These are phyloP conservation scores for Chloroceryle inda DNA, from an alignment of 2,797 vertebrate genomes.

Conservation along the genomic window DNA sequence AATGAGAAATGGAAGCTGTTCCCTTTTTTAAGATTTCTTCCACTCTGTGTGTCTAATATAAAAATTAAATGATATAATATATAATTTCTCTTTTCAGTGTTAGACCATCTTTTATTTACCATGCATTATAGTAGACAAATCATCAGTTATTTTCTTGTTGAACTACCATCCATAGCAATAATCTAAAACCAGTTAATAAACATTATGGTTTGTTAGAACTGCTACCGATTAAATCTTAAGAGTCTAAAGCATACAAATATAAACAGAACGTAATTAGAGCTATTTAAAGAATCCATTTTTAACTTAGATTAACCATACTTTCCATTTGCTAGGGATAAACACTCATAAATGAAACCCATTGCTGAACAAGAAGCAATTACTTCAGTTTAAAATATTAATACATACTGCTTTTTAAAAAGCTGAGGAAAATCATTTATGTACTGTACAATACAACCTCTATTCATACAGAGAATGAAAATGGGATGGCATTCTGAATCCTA, in stretches of 20 bases:
- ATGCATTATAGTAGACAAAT: slow-evolving; percentile 68
- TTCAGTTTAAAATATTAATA: slow-evolving; percentile 89
- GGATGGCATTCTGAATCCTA: slow-evolving; percentile 49
- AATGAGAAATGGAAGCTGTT: background rate
- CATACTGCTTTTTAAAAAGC: slow-evolving; percentile 80
- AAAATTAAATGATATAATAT: slow-evolving; percentile 39
- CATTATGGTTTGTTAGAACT: slow-evolving; percentile 85
- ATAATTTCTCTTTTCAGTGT: background rate
- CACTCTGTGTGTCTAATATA: slow-evolving; percentile 41
- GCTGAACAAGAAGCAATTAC: slow-evolving; percentile 86
- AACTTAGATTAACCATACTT: slow-evolving; percentile 87
- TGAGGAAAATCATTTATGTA: slow-evolving; percentile 83
- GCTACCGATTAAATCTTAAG: slow-evolving; percentile 86
- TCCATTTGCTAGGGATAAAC: slow-evolving; percentile 85
- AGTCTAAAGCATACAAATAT: slow-evolving; percentile 85
- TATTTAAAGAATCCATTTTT: slow-evolving; percentile 87
- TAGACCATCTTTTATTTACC: slow-evolving; percentile 80
- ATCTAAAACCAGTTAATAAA: slow-evolving; percentile 87
- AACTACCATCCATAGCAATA: slow-evolving; percentile 81
- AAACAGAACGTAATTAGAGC: slow-evolving; percentile 87
- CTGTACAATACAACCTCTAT: slow-evolving; percentile 67
- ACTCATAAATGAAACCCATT: slow-evolving; percentile 85
- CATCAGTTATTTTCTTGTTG: slow-evolving; percentile 79
- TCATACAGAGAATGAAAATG: slow-evolving; percentile 73
- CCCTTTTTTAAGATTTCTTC: background rate